Evolutionary conservation across 1,140 invertebrate genomes (phyloP).

Genomic region (Scaptodrosophila lebanonensis): DNA sequence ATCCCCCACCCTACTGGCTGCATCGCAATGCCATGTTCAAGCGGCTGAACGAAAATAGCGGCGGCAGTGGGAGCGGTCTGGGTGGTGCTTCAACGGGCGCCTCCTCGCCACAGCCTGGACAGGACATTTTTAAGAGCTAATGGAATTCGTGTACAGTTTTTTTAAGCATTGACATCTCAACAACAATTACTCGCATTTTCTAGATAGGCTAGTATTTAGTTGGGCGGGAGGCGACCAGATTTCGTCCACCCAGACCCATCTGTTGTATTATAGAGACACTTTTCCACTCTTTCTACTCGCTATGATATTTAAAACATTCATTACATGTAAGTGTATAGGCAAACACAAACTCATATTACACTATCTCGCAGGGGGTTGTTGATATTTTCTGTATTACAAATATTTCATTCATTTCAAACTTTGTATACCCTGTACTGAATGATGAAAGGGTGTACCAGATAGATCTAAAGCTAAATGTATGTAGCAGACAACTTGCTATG

Average conservation of each 20-base stretch:
- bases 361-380: too few relatives aligned
- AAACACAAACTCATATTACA: slow-evolving; percentile 14
- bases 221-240: slow-evolving; percentile 20
- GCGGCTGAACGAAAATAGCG: slow-evolving; percentile 46
- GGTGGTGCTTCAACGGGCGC: slow-evolving; percentile 10
- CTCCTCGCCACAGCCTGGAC: slow-evolving; percentile 50
- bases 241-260: slow-evolving; percentile 24
- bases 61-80: slow-evolving; percentile 1
- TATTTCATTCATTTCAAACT: too few relatives aligned
- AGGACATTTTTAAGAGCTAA: slow-evolving; percentile 77
- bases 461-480: too few relatives aligned
- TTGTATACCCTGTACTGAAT: too few relatives aligned
- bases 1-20: slow-evolving; percentile 75
- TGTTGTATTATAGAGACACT: slow-evolving; percentile 66
- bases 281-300: slow-evolving; percentile 72
- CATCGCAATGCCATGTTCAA: slow-evolving; percentile 76
- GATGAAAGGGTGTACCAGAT: too few relatives aligned
- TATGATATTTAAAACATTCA: slow-evolving; percentile 43
- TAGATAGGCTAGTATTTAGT: slow-evolving; percentile 53
- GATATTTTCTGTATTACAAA: too few relatives aligned
- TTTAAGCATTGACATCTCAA: slow-evolving; percentile 7
- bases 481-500: too few relatives aligned
- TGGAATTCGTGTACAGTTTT: slow-evolving; percentile 58
- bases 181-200: slow-evolving; percentile 32
- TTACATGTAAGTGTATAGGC: slow-evolving; percentile 61